A percentile compares a stretch with the other conserved stretches of the same genome.
Conservation (phyloP, 1,140 invertebrate genomes). For the Oncopodura yosiiana region DNA sequence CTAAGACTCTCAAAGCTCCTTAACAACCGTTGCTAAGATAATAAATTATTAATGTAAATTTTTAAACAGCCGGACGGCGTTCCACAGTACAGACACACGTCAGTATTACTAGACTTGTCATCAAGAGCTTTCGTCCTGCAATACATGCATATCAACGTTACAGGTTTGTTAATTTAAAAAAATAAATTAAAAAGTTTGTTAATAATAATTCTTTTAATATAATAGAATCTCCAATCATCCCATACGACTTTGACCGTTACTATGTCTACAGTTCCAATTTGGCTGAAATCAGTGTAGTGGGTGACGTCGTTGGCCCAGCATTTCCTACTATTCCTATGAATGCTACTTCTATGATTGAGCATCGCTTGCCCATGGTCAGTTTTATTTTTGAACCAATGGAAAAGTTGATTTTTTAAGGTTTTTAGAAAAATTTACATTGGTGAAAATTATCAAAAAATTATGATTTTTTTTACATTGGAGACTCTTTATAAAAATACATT, state of each 20-base stretch:
- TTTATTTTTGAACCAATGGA: too few species aligned
- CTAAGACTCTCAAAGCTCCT: too few species aligned
- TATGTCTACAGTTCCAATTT: constrained; percentile 90
- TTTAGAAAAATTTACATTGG: too few species aligned
- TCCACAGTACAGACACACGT: constrained; percentile 82
- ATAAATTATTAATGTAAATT: constrained; percentile 4
- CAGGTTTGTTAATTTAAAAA: too few species aligned
- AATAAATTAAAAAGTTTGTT: too few species aligned
- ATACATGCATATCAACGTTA: constrained; percentile 89
- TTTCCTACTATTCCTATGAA: constrained; percentile 88
- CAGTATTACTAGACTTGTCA: constrained; percentile 79
- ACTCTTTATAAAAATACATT: too few species aligned
- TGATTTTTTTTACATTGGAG: too few species aligned
- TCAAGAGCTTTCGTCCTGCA: constrained; percentile 85
- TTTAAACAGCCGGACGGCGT: constrained; percentile 70
- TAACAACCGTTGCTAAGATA: too few species aligned
- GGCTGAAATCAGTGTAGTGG: constrained; percentile 75
- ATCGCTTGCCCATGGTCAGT: constrained; percentile 70
- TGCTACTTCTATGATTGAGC: constrained; percentile 62
- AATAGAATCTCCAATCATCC: constrained; percentile 80
- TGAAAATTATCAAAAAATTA: too few species aligned
- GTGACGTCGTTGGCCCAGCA: constrained; percentile 88
- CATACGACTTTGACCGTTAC: constrained; percentile 76
- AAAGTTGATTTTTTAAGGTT: too few species aligned
- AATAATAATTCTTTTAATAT: too few species aligned